These are phyloP conservation scores for Drosophila paramelanica DNA, from an alignment of 2,888 invertebrate species.

Conservation along the genomic window DNA sequence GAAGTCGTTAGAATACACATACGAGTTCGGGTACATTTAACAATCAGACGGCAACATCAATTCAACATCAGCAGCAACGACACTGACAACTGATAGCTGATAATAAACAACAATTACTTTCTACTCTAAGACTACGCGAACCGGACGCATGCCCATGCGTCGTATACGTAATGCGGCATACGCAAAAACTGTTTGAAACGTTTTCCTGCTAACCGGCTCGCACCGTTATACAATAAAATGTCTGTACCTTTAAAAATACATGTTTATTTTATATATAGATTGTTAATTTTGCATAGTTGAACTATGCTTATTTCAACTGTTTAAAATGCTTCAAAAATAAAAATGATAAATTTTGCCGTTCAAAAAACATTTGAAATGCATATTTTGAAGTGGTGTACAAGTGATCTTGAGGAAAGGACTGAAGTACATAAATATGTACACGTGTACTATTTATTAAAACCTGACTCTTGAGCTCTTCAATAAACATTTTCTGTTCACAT, in stretches of 20 bases:
- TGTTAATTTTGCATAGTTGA: constrained; percentile 37
- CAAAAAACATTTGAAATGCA: constrained; percentile 58
- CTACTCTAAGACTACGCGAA: constrained; percentile 26
- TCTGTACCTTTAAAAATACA: constrained; percentile 10
- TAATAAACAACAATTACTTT: constrained; percentile 45
- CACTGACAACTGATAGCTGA: constrained; percentile 25
- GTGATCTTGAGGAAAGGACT: constrained; percentile 53
- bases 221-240: constrained; percentile 1
- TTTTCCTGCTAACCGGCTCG: constrained; percentile 7
- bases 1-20: constrained; percentile 50
- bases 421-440: constrained; percentile 26
- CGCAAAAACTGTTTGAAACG: constrained; percentile 10
- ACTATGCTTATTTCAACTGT: constrained; percentile 17
- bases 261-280: constrained; percentile 1
- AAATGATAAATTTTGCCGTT: constrained; percentile 29
- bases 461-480: constrained; percentile 20
- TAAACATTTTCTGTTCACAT: constrained; percentile 17
- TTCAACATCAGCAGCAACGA: constrained; percentile 34
- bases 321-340: constrained; percentile 43
- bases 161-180: constrained; percentile 52
- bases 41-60: constrained; percentile 66
- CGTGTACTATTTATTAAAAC: constrained; percentile 29
- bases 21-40: constrained; percentile 54
- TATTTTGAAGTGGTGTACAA: constrained; percentile 61
- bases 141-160: constrained; percentile 27